These are phyloP conservation scores for Chitala chitala DNA, from an alignment of 2,113 vertebrate species.

Conservation along the genomic window DNA sequence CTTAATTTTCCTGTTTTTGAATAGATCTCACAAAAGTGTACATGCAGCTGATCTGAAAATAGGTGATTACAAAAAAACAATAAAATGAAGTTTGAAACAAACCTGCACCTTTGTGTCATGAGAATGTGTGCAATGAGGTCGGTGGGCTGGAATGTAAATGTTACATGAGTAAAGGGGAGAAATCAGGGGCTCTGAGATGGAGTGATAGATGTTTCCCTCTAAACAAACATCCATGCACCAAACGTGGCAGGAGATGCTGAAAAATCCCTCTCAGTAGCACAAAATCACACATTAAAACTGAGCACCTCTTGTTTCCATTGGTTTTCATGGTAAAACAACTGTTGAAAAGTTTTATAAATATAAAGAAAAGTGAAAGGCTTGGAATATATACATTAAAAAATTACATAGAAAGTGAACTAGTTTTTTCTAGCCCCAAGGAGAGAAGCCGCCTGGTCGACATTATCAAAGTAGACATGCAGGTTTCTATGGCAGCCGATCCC, in stretches of 20 bases:
- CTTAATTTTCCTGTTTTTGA: not conserved
- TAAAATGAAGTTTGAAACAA: too few species aligned
- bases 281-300: too few species aligned
- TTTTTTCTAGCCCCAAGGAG: not conserved
- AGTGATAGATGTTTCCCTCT: too few species aligned
- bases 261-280: too few species aligned
- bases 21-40: not conserved
- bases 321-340: too few species aligned
- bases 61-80: not conserved
- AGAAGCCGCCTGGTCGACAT: not conserved
- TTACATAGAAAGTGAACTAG: not conserved
- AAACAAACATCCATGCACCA: too few species aligned
- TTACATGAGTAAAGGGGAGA: not conserved
- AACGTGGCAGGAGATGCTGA: too few species aligned
- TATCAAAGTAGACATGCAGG: conserved; percentile 6
- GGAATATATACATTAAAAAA: not conserved
- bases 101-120: not conserved
- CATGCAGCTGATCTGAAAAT: not conserved
- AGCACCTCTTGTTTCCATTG: too few species aligned
- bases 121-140: too few species aligned
- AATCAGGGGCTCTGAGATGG: not conserved
- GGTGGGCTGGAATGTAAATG: not conserved
- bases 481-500: not conserved
- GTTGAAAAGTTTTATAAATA: too few species aligned
- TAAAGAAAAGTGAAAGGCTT: not conserved